Evolutionary conservation across 2,797 vertebrate species (phyloP), one percentile per base, ranked within the genome.

Genomic region (Lerista edwardsae): DNA sequence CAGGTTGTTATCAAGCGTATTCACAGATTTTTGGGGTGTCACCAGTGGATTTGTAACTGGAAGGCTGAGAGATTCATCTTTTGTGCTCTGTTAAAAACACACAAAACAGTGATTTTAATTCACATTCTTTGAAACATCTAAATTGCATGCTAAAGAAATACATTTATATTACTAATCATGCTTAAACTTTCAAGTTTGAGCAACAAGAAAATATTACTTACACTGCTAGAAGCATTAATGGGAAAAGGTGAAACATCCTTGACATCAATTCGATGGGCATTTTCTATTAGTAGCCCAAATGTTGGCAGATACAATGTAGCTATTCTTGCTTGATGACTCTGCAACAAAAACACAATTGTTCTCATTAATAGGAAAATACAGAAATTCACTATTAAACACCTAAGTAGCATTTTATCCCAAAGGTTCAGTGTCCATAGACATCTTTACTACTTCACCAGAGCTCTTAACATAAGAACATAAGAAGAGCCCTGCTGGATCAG

Each of bases 241-340:
- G 96, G 95, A 90, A 97, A 97, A 0, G 96, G 95, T 2, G 96
- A 96, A 0, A 96, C 94, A 2, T 99, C 98, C 92, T 97, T 98
- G 84, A 97, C 96, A 69, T 98, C 98, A 76, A 99, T 97, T 59
- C 98, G 95, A 88, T 98, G 96, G 75, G 98, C 98, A 0, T 99
- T 99, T 92, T 99, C 98, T 93, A 98, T 97, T n/a, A 99, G 97
- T n/a, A 99, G 93, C 34, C 98, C 98, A 17, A 99, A 98, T 83
- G 99, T 92, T 1, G 99, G 99, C 85, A 99, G 96, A 95, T 99
- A 99, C 88, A 99, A 97, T 0, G 98, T 99, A 83, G 97, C 98
- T 74, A 99, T 97, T 90, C 99, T 96, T 44, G 98, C 97, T 93
- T 99, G 98, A 86, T 99, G 98, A 88, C 97, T 97, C 99, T 99